Evolutionary conservation across 2,888 invertebrate species (phyloP).

Genomic region (Eristalis intricaria): DNA sequence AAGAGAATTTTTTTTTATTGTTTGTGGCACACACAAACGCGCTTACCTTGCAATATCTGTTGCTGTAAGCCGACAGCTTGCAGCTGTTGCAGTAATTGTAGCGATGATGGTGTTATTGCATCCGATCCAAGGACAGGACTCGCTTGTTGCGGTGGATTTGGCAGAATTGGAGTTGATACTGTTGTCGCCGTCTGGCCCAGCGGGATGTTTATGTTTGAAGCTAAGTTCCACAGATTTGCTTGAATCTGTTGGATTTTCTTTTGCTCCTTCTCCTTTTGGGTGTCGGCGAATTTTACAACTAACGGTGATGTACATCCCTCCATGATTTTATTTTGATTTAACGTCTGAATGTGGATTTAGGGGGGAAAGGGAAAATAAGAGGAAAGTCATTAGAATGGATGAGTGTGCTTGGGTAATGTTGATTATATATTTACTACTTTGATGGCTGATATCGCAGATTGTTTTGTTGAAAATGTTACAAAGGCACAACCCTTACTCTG

Average conservation of each 20-base stretch:
- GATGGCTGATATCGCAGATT: conserved; percentile 98
- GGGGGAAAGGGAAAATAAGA: neutral
- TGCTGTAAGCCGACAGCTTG: conserved; percentile 86
- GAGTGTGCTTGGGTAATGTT: neutral
- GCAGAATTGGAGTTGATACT: conserved; percentile 82
- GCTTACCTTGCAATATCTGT: conserved; percentile 84
- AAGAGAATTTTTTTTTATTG: neutral
- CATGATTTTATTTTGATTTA: conserved; percentile 99
- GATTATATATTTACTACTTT: conserved; percentile 84
- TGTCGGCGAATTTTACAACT: conserved; percentile 99
- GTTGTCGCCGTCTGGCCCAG: conserved; percentile 83
- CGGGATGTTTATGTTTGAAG: conserved; percentile 82
- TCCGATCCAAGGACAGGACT: conserved; percentile 81
- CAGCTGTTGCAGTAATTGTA: conserved; percentile 86
- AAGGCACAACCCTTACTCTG: conserved; percentile 99
- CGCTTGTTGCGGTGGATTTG: conserved; percentile 81
- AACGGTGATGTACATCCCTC: conserved; percentile 99
- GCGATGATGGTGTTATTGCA: conserved; percentile 84
- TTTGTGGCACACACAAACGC: neutral
- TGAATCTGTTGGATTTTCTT: conserved; percentile 97
- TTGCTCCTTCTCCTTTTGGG: conserved; percentile 99
- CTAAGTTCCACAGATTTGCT: conserved; percentile 94
- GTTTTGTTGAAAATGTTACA: conserved; percentile 98
- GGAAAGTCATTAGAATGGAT: neutral
- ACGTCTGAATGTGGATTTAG: conserved; percentile 81